phyloP scores from a whole-genome alignment of 2,113 vertebrate genomes.

The Haliaeetus leucogaster region DNA sequence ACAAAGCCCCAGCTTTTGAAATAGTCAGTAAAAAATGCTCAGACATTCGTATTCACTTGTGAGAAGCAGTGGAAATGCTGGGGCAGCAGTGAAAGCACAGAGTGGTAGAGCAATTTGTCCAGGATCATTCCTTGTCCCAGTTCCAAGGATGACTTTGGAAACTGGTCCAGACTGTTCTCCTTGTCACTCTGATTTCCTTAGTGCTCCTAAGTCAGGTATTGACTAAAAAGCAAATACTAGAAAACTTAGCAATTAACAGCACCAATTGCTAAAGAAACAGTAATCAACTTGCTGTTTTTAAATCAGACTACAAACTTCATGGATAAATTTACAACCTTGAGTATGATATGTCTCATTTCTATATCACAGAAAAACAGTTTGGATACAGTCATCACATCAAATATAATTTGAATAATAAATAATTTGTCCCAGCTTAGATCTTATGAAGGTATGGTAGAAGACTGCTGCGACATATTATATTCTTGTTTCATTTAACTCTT shows the following conservation, averaged over 20 bases:
- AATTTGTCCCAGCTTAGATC: background rate
- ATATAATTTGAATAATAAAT: background rate
- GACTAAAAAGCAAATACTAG: background rate
- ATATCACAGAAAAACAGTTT: background rate
- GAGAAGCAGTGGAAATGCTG: background rate
- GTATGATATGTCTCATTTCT: background rate
- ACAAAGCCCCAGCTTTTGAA: background rate
- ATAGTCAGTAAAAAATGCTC: background rate
- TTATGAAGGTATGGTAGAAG: background rate
- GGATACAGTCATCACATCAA: background rate
- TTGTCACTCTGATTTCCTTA: background rate
- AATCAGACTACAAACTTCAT: background rate
- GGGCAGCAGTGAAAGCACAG: background rate
- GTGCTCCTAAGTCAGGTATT: background rate
- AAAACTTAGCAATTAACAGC: background rate
- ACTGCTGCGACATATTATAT: background rate
- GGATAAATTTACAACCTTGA: background rate
- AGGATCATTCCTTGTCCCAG: background rate
- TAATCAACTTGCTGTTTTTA: background rate
- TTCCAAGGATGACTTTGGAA: background rate
- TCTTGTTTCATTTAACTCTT: background rate
- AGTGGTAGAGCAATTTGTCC: background rate
- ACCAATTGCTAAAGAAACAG: background rate
- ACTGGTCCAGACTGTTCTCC: background rate
- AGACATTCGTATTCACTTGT: background rate